Evolutionary conservation across 2,888 invertebrate species (phyloP), one percentile per base, ranked within the genome.

Genomic region (Brachyopa scutellaris): DNA sequence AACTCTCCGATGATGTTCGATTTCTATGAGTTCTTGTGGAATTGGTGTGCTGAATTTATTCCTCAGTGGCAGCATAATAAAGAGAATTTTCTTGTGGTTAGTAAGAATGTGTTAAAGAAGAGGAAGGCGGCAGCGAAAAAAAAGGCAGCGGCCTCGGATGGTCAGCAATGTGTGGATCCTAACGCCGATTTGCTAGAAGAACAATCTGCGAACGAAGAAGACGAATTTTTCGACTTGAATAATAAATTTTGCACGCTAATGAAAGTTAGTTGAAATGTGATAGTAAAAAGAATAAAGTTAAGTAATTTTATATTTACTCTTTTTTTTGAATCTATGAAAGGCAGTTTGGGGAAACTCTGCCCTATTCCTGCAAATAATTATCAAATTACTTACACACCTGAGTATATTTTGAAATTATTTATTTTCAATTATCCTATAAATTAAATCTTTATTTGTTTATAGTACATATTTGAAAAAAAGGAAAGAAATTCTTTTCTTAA

Each of bases 1-100:
- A 87, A 88, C 55, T 90, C 90, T 0, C 84, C 84, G 11, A 84
- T 88, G 11, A 88, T 90, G 88, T 89, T 87, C n/a, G 90, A 90
- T 29, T 89, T 88, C 45, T 90, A 90, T 83, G 83, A 85, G 9
- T 89, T 83, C 69, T 79, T 90, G 23, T 82, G 85, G 29, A 86
- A 88, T 15, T 90, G 89, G 89, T 90, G 89, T 70, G 80, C 69
- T 0, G 45, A 84, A n/a, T 89, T 89, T 51, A 62, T 90, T 21
- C 88, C 89, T 0, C 55, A 80, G 1, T 87, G 88, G 86, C 88
- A 89, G 53, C 84, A 74, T 9, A 42, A 78, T 1, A 62, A 85
- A 13, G 70, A 78, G 2, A 84, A 74, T n/a, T 45, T 67, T 0
- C 77, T 83, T 0, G 76, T 80, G 3, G 73, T 85, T 2, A 87